Percentiles rank a stretch among this genome's conserved stretches.
Evolutionary conservation across 64 coral and sea anemone genomes (phyloP).

Genomic region (Montipora foliosa): DNA sequence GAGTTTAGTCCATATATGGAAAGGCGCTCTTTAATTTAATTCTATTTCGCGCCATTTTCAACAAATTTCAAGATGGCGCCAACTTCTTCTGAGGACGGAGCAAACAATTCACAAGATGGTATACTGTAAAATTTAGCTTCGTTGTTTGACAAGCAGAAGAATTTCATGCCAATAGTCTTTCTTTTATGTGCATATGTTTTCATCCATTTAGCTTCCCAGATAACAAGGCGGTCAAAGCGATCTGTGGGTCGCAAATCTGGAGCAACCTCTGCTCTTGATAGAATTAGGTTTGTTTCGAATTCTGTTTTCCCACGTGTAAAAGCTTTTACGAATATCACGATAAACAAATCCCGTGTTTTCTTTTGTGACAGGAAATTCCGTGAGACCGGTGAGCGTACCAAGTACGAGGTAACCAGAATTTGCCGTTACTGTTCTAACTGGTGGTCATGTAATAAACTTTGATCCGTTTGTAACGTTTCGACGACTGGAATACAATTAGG

Average conservation of each 20-base stretch:
- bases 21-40: not conserved
- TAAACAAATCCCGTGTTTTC: not conserved
- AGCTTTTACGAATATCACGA: not conserved
- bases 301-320: not conserved
- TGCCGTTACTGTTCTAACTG: too few relatives aligned
- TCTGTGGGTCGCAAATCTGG: conserved; percentile 51
- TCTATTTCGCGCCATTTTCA: conserved; percentile 77
- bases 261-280: conserved; percentile 68
- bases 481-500: too few relatives aligned
- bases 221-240: conserved; percentile 68
- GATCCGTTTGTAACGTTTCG: too few relatives aligned
- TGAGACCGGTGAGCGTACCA: conserved; percentile 70
- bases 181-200: not conserved
- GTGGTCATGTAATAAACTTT: too few relatives aligned
- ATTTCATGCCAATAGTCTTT: not conserved
- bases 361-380: conserved; percentile 64
- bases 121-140: not conserved
- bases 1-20: conserved; percentile 8
- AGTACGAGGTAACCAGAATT: conserved; percentile 57
- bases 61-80: conserved; percentile 72
- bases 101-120: conserved; percentile 54
- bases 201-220: conserved; percentile 45
- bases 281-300: conserved; percentile 63
- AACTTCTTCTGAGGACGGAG: conserved; percentile 10
- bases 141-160: not conserved